These are phyloP conservation scores for Amyelois transitella DNA, from an alignment of 1,140 invertebrate genomes.

Conservation along the genomic window DNA sequence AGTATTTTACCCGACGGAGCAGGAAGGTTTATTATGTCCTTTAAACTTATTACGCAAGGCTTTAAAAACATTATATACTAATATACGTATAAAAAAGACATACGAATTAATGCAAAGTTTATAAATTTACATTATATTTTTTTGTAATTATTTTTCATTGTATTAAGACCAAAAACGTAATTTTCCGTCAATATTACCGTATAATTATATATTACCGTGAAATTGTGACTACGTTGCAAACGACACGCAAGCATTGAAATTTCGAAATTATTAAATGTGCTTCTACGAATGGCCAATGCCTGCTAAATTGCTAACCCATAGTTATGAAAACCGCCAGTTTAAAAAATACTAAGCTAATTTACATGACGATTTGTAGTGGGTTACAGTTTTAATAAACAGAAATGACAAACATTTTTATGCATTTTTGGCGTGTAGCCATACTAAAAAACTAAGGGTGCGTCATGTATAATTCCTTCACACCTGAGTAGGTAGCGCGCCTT, in stretches of 20 bases:
- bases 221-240: no score
- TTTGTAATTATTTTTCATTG: no score
- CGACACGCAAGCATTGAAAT: not conserved
- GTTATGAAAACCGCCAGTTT: not conserved
- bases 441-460: not conserved
- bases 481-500: not conserved
- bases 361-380: not conserved
- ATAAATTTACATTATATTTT: no score
- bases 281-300: not conserved
- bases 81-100: no score
- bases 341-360: not conserved
- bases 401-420: not conserved
- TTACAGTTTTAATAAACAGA: not conserved
- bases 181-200: no score
- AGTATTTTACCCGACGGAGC: no score
- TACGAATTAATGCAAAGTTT: no score
- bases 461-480: not conserved
- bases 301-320: not conserved
- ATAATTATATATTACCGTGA: no score
- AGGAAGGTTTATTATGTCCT: no score
- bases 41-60: no score
- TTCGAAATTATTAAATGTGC: not conserved
- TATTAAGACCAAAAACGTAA: no score
- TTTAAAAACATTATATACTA: no score
- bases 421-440: not conserved